These are phyloP conservation scores for Amphimedon queenslandica DNA, from an alignment of 37 sponge, comb jelly and placozoan genomes.

Conservation along the genomic window DNA sequence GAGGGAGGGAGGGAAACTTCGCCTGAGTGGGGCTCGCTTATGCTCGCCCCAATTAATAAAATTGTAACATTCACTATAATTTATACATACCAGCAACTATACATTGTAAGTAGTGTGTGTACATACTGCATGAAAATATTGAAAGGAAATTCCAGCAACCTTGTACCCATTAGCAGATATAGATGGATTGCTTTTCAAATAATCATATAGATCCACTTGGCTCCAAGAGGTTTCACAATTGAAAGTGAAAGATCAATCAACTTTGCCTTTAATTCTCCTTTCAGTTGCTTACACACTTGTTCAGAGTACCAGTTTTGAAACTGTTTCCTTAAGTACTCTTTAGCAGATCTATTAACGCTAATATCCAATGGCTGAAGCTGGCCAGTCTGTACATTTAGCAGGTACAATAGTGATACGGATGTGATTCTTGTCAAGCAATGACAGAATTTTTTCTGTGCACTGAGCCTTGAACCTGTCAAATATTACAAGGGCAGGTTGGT, in stretches of 20 bases:
- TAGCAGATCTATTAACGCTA: conserved; percentile 54
- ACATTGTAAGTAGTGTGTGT: background rate
- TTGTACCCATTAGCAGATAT: conserved; percentile 64
- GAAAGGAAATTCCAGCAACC: conserved; percentile 28
- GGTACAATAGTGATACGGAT: conserved; percentile 24
- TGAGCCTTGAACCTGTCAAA: conserved; percentile 39
- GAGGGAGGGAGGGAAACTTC: too few species aligned
- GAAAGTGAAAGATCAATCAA: conserved; percentile 23
- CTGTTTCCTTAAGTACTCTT: conserved; percentile 28
- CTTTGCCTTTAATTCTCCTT: background rate
- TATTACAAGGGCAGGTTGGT: conserved; percentile 39
- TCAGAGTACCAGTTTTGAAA: conserved; percentile 47
- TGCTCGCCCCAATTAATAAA: too few species aligned
- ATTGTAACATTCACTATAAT: background rate
- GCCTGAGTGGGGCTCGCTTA: too few species aligned
- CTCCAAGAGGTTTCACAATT: conserved; percentile 50
- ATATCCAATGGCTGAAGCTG: conserved; percentile 45
- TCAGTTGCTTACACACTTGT: conserved; percentile 35
- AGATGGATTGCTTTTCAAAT: conserved; percentile 20
- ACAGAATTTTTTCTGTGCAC: conserved; percentile 9
- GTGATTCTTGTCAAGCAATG: conserved; percentile 6
- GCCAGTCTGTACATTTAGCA: conserved; percentile 60
- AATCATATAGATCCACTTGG: conserved; percentile 47
- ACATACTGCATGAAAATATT: background rate
- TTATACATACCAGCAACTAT: conserved; percentile 4